A percentile compares a stretch with the other conserved stretches of the same genome.
Conservation (phyloP, 92 coral and sea anemone species). For the Epizoanthus scotinus region DNA sequence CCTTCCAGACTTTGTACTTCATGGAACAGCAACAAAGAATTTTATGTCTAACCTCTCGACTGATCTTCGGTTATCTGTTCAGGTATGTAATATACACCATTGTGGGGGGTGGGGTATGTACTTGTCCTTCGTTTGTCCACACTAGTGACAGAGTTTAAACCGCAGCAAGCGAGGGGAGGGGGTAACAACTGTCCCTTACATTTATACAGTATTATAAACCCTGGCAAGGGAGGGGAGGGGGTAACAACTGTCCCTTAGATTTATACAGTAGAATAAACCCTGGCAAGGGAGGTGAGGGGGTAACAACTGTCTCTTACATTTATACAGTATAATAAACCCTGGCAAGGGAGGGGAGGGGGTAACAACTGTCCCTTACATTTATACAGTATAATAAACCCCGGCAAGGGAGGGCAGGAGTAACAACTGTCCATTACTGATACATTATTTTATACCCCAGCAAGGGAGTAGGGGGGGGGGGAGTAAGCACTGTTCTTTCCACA, state of each 20-base stretch:
- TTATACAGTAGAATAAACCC: too few relatives aligned
- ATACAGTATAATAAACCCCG: too few relatives aligned
- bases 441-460: not conserved
- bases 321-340: not conserved
- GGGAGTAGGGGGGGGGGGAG: not conserved
- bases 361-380: not conserved
- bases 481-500: not conserved
- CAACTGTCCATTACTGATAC: not conserved
- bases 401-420: not conserved
- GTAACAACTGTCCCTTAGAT: too few relatives aligned
- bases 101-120: too few relatives aligned
- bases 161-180: not conserved
- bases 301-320: not conserved
- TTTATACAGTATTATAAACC: too few relatives aligned
- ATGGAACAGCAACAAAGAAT: constrained; percentile 69
- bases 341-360: not conserved
- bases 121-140: too few relatives aligned
- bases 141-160: too few relatives aligned
- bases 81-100: constrained; percentile 52
- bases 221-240: too few relatives aligned
- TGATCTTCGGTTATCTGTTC: constrained; percentile 75
- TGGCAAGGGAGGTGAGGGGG: too few relatives aligned
- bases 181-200: too few relatives aligned
- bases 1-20: constrained; percentile 96
- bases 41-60: constrained; percentile 60